phyloP scores from a whole-genome alignment of 2,797 vertebrate species.

The Coluber constrictor region DNA sequence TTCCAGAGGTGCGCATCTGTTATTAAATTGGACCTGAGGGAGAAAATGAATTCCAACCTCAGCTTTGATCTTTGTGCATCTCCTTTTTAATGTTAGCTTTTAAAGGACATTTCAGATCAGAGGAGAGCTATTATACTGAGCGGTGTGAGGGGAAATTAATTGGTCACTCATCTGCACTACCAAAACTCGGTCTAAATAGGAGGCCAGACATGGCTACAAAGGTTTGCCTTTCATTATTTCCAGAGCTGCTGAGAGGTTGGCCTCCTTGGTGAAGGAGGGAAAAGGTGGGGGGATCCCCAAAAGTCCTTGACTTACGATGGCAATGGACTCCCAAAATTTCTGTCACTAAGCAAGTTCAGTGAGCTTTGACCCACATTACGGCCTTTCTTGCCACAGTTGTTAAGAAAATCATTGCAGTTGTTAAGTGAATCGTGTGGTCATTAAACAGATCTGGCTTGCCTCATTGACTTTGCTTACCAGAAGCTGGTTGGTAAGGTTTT shows the following conservation, averaged over 20 bases:
- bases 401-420: not conserved
- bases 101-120: conserved; percentile 22
- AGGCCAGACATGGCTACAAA: not conserved
- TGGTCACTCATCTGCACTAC: conserved; percentile 40
- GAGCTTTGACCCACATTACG: not conserved
- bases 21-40: conserved; percentile 44
- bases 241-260: not conserved
- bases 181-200: conserved; percentile 33
- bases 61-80: conserved; percentile 47
- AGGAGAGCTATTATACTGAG: conserved; percentile 30
- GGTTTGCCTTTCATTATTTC: not conserved
- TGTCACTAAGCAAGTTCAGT: not conserved
- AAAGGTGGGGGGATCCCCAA: not conserved
- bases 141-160: conserved; percentile 51
- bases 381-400: not conserved
- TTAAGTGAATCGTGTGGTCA: no score
- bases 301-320: not conserved
- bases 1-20: conserved; percentile 28
- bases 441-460: no score
- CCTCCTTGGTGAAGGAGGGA: no score
- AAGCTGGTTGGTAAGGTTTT: no score
- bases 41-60: conserved; percentile 48
- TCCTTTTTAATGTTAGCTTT: conserved; percentile 44
- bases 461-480: no score
- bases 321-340: no score